Base-by-base conservation (phyloP, 2,888 invertebrate species). In the Psylliodes chrysocephalus region DNA sequence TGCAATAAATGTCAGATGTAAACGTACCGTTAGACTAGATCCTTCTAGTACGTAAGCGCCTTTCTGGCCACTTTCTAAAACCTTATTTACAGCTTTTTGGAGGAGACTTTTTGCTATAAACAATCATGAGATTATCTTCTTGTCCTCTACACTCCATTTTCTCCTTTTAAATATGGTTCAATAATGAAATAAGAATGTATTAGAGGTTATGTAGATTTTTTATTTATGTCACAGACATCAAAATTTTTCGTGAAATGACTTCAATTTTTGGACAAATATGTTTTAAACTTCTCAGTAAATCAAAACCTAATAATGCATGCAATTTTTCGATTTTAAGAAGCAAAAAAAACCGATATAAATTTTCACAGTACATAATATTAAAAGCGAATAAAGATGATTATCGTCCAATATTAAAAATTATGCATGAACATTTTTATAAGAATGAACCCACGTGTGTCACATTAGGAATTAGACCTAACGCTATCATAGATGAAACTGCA, bases 371-470 rank as follows among this genome's bases (percentile, higher is more conserved):
- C 66, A 64, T 80, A 12, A 77, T 86, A 14, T 79, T 84, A 52
- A 81, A 82, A 10, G 86, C 84, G 0, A 78, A 75, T 35, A 72
- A 73, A 15, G 76, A 82, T 14, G 85, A 87, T 56, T 81, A 82
- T 2, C 77, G 78, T 38, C 63, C 82, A 61, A 83, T 88, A 46
- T 72, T 83, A 0, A 81, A 85, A 17, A 82, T 87, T 67, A 82
- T 87, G 63, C 84, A 84, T 76, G 79, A 80, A 0, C 80, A 84
- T 40, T 86, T 83, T 75, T 86, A 85, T 82, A 83, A 83, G 0
- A 83, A 86, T 0, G 88, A 88, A 74, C 87, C 88, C 1, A 84
- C 83, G 38, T 78, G 84, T 12, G 28, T 28, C 1, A 15, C 55
- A 3, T 75, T 87, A 0, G 85, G 85, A 79, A 82, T 87, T 77